Base-by-base conservation (phyloP, 92 coral and sea anemone genomes). In the Porites evermanni region DNA sequence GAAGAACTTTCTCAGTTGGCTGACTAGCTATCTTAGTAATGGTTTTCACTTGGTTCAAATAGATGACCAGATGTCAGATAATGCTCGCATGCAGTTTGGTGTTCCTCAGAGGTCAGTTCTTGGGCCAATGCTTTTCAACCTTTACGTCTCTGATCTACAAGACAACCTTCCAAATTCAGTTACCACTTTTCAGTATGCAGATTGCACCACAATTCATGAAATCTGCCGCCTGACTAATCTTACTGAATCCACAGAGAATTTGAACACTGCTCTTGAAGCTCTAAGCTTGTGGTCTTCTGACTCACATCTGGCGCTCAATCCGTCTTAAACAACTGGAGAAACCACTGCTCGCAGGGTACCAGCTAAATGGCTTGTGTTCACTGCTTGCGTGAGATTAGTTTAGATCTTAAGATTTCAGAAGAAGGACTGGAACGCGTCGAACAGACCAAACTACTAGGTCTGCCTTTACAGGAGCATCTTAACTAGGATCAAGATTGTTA, bases 71-170 rank as follows among this genome's bases (percentile, higher is more conserved):
- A 60, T 47, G 38, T 89, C 93, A 52, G 84, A 68, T 2, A 6
- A 67, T 0, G 75, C 17, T 23, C 68, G n/a, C 65, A 12, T 85
- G 21, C 72, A 52, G 60, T 85, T 80, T 79, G 93, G 93, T 72
- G 87, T 89, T 14, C 93, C 93, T n/a, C 67, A 89, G 72, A 74
- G 87, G 74, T 85, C 89, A 70, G 81, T 90, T 74, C 80, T 74
- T 75, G 89, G 93, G 52, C 93, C 89, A 16, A 79, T 90, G 86
- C 70, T 85, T 23, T 84, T 85, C 67, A 83, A 79, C 80, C 59
- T 79, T 58, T 85, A 84, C 61, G 86, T 78, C 56, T 71, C 87
- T 72, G 89, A 84, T 65, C 23, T 89, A 24, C 84, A 68, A 68
- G 88, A 82, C 1, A 14, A 16, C 24, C 50, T 67, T 10, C 71